Conservation (phyloP, 2,797 vertebrate species). For the Crypturellus tataupa region DNA sequence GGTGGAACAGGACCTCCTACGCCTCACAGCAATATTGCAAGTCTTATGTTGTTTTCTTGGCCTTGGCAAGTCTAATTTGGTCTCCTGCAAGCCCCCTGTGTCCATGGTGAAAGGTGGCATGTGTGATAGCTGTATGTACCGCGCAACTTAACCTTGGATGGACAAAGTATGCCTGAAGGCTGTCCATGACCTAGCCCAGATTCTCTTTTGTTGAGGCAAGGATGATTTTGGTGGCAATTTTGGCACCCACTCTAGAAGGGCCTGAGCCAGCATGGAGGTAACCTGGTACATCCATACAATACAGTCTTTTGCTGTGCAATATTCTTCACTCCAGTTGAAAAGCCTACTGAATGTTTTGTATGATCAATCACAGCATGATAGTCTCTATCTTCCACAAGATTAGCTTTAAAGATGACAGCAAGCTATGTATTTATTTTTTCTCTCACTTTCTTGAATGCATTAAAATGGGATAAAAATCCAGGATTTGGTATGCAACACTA, state of each 20-base stretch:
- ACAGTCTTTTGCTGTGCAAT: background rate
- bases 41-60: background rate
- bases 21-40: background rate
- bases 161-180: too few relatives aligned
- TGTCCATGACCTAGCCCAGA: accelerated
- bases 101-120: background rate
- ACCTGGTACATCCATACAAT: background rate
- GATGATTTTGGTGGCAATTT: background rate
- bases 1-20: background rate
- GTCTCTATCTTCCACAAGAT: background rate
- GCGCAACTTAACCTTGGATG: too few relatives aligned
- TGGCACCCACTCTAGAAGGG: background rate
- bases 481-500: background rate
- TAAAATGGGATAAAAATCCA: background rate
- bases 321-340: background rate
- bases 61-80: background rate
- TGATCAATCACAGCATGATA: too few relatives aligned
- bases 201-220: accelerated
- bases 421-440: background rate
- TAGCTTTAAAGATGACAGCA: background rate
- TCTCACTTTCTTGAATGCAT: background rate
- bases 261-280: accelerated
- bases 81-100: accelerated
- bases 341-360: accelerated
- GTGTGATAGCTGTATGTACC: accelerated